Evolutionary conservation across 2,113 vertebrate species (phyloP), one percentile per base, ranked within the genome.

Genomic region (Dasypus novemcinctus): DNA sequence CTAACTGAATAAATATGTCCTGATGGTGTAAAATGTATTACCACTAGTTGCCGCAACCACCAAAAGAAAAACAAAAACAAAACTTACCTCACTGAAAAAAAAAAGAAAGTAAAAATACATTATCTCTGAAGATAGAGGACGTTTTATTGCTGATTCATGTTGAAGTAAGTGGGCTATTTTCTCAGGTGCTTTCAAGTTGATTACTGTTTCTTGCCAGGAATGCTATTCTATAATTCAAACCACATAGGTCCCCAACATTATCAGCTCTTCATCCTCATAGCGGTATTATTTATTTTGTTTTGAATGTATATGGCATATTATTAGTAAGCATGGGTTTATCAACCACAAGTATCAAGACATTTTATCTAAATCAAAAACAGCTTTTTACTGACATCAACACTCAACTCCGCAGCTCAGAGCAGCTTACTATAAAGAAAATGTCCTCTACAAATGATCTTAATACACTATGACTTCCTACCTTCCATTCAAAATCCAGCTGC

Each of bases 401-500:
- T 81, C 72, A 95, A 66, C 14, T 38, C 41, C 95, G 43, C 41
- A 46, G 31, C 13, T 94, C 87, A 78, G 4, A 25, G 5, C 10
- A 29, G 59, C 63, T 88, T 76, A 79, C 38, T 13, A 87, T 9
- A 31, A 49, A 15, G 59, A 81, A 94, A 85, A 93, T 11, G 12
- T 38, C 23, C 72, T 90, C 1, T 63, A 71, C 36, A 63, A 91
- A 54, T 5, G 36, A 36, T 46, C 63, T 49, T 0, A 5, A 82
- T 59, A 75, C 57, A 85, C 4, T 43, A 52, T 1, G 49, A n/a
- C 41, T 83, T 72, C 98, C 81, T 98, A 99, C 99, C 99, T 99
- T 99, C 99, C 99, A 99, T 93, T 99, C 99, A 7, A 99, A 99
- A 87, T 98, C 99, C 91, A 99, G 99, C 82, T 99, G 99, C 83